Conservation (phyloP, 2,797 vertebrate genomes). For the Hippopotamyrus pictus region DNA sequence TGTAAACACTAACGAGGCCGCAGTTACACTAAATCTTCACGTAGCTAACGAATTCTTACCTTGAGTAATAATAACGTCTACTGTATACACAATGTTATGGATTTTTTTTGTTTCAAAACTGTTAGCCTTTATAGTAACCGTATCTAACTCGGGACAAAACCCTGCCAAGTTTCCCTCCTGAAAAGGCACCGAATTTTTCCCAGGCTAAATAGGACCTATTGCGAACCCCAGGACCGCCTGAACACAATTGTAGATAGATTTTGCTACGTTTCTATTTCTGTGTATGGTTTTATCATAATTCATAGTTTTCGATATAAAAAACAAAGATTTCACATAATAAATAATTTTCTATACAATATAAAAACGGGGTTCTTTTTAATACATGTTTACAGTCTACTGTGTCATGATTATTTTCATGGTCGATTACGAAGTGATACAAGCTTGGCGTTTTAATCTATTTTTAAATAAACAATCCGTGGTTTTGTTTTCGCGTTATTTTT, state of each 20-base stretch:
- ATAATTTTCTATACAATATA: background rate
- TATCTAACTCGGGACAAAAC: slow-evolving; percentile 65
- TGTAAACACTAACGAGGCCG: slow-evolving; percentile 37
- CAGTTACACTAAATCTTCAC: background rate
- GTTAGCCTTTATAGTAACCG: slow-evolving; percentile 53
- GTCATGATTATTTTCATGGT: background rate
- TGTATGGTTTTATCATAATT: background rate
- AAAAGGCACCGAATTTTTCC: slow-evolving; percentile 70
- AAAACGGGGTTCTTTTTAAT: background rate
- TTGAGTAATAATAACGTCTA: slow-evolving; percentile 33
- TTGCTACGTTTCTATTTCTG: background rate
- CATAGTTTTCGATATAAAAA: background rate
- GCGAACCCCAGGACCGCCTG: slow-evolving; percentile 33
- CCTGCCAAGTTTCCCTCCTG: slow-evolving; percentile 76
- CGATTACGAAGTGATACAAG: background rate
- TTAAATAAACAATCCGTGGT: background rate
- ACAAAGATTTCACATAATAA: background rate
- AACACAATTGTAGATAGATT: slow-evolving; percentile 11
- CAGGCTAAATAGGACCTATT: slow-evolving; percentile 56
- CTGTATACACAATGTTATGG: background rate
- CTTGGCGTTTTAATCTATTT: background rate
- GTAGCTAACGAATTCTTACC: slow-evolving; percentile 28
- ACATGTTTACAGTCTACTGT: background rate
- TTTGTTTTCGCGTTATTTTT: background rate
- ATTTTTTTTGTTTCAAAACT: slow-evolving; percentile 42